Percentiles rank a stretch among this genome's conserved stretches.
Evolutionary conservation across 2,113 vertebrate species (phyloP).

Genomic region (Serinus canaria): DNA sequence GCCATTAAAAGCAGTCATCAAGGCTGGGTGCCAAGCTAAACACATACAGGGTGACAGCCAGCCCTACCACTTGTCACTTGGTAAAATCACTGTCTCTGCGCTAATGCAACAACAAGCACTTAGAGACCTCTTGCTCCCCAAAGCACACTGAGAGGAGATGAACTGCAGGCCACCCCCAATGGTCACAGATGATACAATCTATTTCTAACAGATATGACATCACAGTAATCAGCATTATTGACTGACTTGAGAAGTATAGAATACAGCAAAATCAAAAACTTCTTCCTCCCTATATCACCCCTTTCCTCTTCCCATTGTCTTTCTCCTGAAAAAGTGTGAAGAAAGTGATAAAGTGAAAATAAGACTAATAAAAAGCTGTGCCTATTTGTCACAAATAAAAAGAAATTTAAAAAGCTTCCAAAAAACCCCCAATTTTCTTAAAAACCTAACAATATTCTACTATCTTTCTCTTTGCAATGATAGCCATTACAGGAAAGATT

Average conservation of each 20-base stretch:
- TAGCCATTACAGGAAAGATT: neutral
- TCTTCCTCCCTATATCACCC: neutral
- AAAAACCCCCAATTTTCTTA: neutral
- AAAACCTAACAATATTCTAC: neutral
- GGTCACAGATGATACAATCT: neutral
- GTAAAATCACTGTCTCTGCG: neutral
- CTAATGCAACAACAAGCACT: neutral
- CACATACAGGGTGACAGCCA: rapidly evolving
- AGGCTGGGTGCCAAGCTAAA: neutral
- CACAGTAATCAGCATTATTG: neutral
- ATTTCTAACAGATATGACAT: neutral
- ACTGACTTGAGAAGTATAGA: neutral
- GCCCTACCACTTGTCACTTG: neutral
- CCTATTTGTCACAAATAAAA: neutral
- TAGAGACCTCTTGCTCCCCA: neutral
- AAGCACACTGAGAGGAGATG: neutral
- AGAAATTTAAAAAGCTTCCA: neutral
- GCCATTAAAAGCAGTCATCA: neutral
- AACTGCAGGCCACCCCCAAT: neutral
- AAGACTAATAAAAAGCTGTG: neutral
- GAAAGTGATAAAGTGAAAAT: neutral
- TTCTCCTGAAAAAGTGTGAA: neutral
- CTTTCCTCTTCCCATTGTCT: neutral
- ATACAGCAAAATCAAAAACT: neutral
- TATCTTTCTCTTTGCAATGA: neutral